Percentiles rank a stretch among this genome's conserved stretches.
These are phyloP conservation scores for Megaleporinus macrocephalus DNA, from an alignment of 2,113 vertebrate species.

Conservation along the genomic window DNA sequence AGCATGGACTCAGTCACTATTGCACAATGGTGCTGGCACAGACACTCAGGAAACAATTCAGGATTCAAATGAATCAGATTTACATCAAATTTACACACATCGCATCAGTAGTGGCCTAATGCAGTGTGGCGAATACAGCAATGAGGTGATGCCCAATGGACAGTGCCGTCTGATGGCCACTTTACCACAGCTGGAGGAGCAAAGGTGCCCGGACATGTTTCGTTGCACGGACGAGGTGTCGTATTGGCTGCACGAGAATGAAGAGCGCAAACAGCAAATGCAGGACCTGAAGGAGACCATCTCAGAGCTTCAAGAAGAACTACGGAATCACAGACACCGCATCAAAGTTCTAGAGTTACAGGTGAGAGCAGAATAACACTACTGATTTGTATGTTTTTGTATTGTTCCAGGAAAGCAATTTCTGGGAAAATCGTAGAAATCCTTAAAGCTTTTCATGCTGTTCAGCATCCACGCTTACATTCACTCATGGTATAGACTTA, in stretches of 20 bases:
- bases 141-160: slow-evolving; percentile 81
- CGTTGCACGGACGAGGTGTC: slow-evolving; percentile 86
- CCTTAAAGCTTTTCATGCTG: too few species aligned
- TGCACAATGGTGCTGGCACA: not conserved
- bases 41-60: not conserved
- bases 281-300: slow-evolving; percentile 78
- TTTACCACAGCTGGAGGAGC: slow-evolving; percentile 78
- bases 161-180: slow-evolving; percentile 84
- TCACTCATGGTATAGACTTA: too few species aligned
- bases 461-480: too few species aligned
- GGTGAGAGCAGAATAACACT: slow-evolving; percentile 38
- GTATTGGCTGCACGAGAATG: slow-evolving; percentile 86
- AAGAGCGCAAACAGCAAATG: slow-evolving; percentile 83
- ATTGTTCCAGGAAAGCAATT: not conserved
- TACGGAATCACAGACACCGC: slow-evolving; percentile 82
- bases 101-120: slow-evolving; percentile 64
- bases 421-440: too few species aligned
- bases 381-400: slow-evolving; percentile 22
- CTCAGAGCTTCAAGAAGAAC: slow-evolving; percentile 84
- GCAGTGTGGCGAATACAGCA: slow-evolving; percentile 83
- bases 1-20: slow-evolving; percentile 1
- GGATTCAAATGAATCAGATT: not conserved
- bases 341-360: slow-evolving; percentile 83
- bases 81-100: slow-evolving; percentile 13
- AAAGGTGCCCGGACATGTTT: slow-evolving; percentile 84